Percentiles rank a stretch among this genome's conserved stretches.
Conservation (phyloP, 2,888 invertebrate genomes). For the Orgyia antiqua region DNA sequence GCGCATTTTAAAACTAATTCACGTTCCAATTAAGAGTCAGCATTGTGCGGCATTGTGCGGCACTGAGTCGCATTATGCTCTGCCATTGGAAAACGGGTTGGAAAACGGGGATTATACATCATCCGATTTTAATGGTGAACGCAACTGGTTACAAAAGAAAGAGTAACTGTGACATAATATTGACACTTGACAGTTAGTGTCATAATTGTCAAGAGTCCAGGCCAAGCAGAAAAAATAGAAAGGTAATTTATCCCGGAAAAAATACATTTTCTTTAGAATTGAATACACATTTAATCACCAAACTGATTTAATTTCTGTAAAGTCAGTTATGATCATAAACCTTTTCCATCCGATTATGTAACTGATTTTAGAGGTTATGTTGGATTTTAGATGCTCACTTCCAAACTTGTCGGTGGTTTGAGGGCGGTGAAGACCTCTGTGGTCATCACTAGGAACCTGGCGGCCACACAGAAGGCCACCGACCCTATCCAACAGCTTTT, state of each 20-base stretch:
- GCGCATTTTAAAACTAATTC: too few relatives aligned
- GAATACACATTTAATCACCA: not conserved
- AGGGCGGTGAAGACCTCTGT: constrained; percentile 69
- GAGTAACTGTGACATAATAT: too few relatives aligned
- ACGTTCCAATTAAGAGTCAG: too few relatives aligned
- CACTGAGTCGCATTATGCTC: too few relatives aligned
- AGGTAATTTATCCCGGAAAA: constrained; percentile 27
- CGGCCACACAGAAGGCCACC: constrained; percentile 83
- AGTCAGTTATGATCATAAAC: constrained; percentile 4
- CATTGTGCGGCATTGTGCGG: too few relatives aligned
- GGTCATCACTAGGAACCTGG: constrained; percentile 83
- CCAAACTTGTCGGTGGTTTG: constrained; percentile 66
- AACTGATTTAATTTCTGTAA: not conserved
- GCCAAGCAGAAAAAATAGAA: constrained; percentile 30
- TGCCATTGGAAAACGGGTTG: too few relatives aligned
- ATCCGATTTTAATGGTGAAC: too few relatives aligned
- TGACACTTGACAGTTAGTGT: constrained; percentile 16
- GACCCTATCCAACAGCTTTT: constrained; percentile 97
- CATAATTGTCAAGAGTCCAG: constrained; percentile 35
- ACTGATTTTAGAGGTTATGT: constrained; percentile 54
- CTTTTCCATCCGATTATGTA: constrained; percentile 44
- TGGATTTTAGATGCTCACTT: constrained; percentile 78
- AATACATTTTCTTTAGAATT: not conserved
- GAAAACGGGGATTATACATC: too few relatives aligned
- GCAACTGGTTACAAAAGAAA: too few relatives aligned